Evolutionary conservation across 2,113 vertebrate genomes (phyloP).

Genomic region (Colaptes auratus): DNA sequence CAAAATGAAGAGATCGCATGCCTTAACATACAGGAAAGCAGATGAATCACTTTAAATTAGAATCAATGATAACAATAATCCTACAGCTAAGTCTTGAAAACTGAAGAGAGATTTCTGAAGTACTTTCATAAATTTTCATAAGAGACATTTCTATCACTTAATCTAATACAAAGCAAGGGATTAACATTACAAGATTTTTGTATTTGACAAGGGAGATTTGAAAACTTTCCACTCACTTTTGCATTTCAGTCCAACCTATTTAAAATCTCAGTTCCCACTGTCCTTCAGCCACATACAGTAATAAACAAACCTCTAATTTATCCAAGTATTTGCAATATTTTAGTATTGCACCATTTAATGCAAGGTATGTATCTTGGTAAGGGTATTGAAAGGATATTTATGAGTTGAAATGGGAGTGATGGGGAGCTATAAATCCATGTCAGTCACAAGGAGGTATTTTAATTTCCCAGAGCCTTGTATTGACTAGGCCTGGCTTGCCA

Average conservation of each 20-base stretch:
- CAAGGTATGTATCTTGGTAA: neutral
- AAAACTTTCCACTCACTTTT: slow-evolving; percentile 13
- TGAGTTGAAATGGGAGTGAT: neutral
- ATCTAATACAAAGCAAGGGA: neutral
- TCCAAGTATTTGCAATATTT: neutral
- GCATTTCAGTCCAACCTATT: neutral
- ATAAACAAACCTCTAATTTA: neutral
- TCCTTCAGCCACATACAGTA: neutral
- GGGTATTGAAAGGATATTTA: slow-evolving; percentile 2
- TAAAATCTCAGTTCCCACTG: neutral
- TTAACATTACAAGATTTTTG: slow-evolving; percentile 9
- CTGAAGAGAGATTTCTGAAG: neutral
- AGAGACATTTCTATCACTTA: slow-evolving; percentile 20
- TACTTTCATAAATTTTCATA: slow-evolving; percentile 15
- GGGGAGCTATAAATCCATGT: neutral
- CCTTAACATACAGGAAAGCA: neutral
- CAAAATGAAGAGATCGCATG: slow-evolving; percentile 3
- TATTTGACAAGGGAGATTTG: neutral
- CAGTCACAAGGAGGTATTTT: neutral
- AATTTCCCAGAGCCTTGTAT: slow-evolving; percentile 5
- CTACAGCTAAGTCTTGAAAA: neutral
- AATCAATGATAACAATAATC: slow-evolving; percentile 37
- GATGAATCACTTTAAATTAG: neutral
- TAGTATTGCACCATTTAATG: neutral
- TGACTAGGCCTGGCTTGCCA: neutral